Evolutionary conservation across 2,888 invertebrate species (phyloP).

Genomic region (Trachelus troglodyta): DNA sequence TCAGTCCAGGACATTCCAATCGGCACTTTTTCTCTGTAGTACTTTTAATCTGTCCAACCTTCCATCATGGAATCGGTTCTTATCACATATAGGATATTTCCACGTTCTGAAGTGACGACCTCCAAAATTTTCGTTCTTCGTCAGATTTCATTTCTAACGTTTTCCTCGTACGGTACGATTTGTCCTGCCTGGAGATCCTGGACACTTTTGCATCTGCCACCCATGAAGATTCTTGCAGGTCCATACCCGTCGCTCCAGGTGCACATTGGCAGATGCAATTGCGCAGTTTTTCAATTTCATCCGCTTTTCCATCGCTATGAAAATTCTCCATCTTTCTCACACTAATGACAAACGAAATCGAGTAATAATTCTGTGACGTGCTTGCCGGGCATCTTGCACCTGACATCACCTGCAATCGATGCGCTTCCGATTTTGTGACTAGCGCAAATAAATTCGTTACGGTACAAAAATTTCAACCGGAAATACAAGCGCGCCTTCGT

Average conservation of each 20-base stretch:
- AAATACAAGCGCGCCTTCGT: neutral
- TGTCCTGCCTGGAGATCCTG: neutral
- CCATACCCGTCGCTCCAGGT: constrained; percentile 17
- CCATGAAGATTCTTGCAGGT: constrained; percentile 17
- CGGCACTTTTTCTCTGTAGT: neutral
- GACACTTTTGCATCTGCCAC: constrained; percentile 11
- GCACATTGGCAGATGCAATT: constrained; percentile 17
- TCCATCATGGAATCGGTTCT: neutral
- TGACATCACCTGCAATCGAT: neutral
- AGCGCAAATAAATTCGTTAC: neutral
- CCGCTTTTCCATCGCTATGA: constrained; percentile 27
- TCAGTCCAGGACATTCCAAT: neutral
- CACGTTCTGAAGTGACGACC: neutral
- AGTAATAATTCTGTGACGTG: neutral
- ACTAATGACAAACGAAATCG: neutral
- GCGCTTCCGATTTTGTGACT: neutral
- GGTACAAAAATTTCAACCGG: neutral
- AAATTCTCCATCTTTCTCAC: neutral
- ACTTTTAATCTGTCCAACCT: neutral
- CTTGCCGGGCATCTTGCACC: neutral
- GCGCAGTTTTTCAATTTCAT: constrained; percentile 10
- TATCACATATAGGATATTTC: neutral
- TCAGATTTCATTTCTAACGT: neutral
- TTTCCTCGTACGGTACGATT: neutral
- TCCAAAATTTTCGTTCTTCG: neutral